Base-by-base conservation (phyloP, 2,888 invertebrate genomes). In the Spodoptera exigua region DNA sequence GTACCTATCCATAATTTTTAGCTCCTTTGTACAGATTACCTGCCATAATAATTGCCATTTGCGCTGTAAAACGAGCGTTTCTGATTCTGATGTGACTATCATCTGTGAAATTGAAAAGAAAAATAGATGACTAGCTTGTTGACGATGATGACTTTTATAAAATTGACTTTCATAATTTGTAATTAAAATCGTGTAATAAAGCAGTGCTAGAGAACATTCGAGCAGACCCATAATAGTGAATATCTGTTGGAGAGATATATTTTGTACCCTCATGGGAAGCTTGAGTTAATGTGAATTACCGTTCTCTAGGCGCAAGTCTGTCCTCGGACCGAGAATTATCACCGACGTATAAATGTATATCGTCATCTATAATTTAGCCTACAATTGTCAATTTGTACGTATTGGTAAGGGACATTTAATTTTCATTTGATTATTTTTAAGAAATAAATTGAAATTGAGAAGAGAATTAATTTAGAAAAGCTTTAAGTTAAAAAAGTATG, bases 221-320 rank as follows among this genome's bases (percentile, higher is more conserved):
- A 17, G 44, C 36, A 27, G 44, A 41, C 47, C 51, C 17, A 54
- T 39, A n/a, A 62, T 62, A 34, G 36, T 49, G 27, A 47, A 14
- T 66, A 61, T 62, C 54, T 45, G 43, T 32, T 40, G 52, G 44
- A 43, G 14, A 55, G 40, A 69, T 75, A 75, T 66, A 75, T 61
- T n/a, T n/a, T 60, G 54, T 49, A 52, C 35, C 41, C 77, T 40
- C 75, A 40, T 52, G 65, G 65, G 62, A 60, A 14, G 18, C 17
- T 43, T 27, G 51, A 54, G 58, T 58, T 59, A 57, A 63, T 63
- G 49, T 46, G 62, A 63, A 68, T 65, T 65, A 68, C 44, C 35
- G 57, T 60, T 43, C 64, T 65, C 71, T 45, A 41, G 61, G 57
- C 44, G 54, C 56, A 43, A 61, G 45, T 61, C 40, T 49, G 58